A percentile compares a stretch with the other conserved stretches of the same genome.
Conservation (phyloP, 2,888 invertebrate genomes). For the Himalopsyche anomala region DNA sequence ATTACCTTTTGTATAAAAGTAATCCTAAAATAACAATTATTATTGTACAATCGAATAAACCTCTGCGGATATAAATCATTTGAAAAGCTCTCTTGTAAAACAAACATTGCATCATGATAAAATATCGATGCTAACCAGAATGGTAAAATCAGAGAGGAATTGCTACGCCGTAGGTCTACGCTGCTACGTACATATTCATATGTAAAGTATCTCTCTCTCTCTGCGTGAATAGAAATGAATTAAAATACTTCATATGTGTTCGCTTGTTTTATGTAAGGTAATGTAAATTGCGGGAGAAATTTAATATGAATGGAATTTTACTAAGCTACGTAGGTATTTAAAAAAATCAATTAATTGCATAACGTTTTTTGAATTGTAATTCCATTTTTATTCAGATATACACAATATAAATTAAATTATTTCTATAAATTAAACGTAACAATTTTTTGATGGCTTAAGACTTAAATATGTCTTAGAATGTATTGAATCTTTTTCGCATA, state of each 20-base stretch:
- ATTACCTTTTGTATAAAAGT: background rate
- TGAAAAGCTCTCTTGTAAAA: conserved; percentile 14
- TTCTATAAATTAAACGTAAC: no score
- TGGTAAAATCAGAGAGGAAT: background rate
- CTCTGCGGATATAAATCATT: background rate
- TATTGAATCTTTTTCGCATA: no score
- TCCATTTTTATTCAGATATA: no score
- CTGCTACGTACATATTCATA: background rate
- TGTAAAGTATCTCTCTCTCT: background rate
- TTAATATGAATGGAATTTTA: background rate
- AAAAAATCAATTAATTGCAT: no score
- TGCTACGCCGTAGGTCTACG: conserved; percentile 6
- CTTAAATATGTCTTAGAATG: no score
- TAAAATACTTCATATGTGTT: background rate
- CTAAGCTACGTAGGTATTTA: no score
- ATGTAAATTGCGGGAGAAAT: background rate
- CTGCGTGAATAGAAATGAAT: background rate
- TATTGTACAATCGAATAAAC: background rate
- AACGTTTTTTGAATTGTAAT: no score
- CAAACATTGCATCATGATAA: conserved; percentile 31
- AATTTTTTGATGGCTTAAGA: no score
- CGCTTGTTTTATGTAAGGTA: background rate
- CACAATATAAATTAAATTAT: no score
- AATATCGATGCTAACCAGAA: conserved; percentile 1
- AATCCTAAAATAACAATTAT: conserved; percentile 19